phyloP scores from a whole-genome alignment of 2,888 invertebrate genomes.

The Cepaea hortensis region DNA sequence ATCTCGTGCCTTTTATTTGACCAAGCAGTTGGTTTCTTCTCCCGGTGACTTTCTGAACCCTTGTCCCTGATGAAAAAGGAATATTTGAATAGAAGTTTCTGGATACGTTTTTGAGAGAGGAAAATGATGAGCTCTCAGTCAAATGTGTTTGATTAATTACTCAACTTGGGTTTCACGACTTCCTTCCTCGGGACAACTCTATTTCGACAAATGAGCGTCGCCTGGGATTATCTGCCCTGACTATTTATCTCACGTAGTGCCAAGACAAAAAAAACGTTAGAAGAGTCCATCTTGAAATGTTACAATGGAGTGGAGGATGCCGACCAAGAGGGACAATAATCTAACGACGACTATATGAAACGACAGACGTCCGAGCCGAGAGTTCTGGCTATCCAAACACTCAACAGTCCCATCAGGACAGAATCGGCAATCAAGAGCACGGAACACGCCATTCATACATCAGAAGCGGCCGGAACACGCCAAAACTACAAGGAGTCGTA shows the following conservation, averaged over 20 bases:
- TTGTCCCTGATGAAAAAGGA: not conserved
- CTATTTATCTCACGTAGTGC: slow-evolving; percentile 33
- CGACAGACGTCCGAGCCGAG: not conserved
- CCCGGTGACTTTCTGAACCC: not conserved
- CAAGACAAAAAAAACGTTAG: slow-evolving; percentile 20
- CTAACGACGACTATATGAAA: not conserved
- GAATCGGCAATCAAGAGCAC: no score
- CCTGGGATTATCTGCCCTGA: not conserved
- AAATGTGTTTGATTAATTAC: slow-evolving; percentile 39
- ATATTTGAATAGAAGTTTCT: slow-evolving; percentile 13
- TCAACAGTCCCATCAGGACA: not conserved
- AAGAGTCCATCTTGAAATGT: slow-evolving; percentile 26
- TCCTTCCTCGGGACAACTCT: slow-evolving; percentile 13
- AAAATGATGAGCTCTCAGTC: slow-evolving; percentile 8
- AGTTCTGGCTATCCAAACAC: slow-evolving; percentile 5
- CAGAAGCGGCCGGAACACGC: not conserved
- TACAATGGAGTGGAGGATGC: not conserved
- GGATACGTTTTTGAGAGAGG: not conserved
- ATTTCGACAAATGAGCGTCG: slow-evolving; percentile 30
- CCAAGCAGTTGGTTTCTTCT: not conserved
- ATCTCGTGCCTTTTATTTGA: not conserved
- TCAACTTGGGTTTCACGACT: slow-evolving; percentile 5
- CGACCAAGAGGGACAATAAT: not conserved
- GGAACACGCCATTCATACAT: no score
- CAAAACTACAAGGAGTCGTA: not conserved